Conservation (phyloP, 1,140 invertebrate genomes). For the Temnothorax longispinosus region DNA sequence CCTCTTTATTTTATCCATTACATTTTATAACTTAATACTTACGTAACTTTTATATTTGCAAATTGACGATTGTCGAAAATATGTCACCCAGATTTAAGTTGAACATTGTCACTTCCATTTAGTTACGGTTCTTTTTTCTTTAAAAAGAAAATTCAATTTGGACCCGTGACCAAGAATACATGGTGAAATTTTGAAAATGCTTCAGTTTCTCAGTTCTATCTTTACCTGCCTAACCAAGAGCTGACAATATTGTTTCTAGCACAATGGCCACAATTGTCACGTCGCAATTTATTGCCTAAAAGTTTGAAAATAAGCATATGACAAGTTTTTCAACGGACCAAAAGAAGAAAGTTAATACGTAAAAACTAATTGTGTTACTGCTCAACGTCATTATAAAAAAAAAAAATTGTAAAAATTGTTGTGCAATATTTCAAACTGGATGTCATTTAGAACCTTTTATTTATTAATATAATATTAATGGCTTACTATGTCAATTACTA, state of each 20-base stretch:
- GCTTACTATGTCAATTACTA: background rate
- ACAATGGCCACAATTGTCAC: background rate
- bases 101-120: background rate
- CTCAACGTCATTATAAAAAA: background rate
- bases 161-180: background rate
- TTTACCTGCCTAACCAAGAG: background rate
- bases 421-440: background rate
- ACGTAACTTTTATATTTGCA: background rate
- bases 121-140: background rate
- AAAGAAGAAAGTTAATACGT: background rate
- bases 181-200: background rate
- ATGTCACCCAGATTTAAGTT: background rate
- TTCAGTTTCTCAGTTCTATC: background rate
- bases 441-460: background rate
- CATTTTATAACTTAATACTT: background rate
- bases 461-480: too few relatives aligned
- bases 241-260: background rate
- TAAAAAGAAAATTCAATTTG: background rate
- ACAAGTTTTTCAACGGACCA: background rate
- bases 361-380: background rate
- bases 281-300: too few relatives aligned
- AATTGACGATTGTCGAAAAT: background rate
- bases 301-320: too few relatives aligned
- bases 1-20: background rate
- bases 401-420: background rate